phyloP scores from a whole-genome alignment of 2,888 invertebrate genomes.

The Stenodema calcarata region DNA sequence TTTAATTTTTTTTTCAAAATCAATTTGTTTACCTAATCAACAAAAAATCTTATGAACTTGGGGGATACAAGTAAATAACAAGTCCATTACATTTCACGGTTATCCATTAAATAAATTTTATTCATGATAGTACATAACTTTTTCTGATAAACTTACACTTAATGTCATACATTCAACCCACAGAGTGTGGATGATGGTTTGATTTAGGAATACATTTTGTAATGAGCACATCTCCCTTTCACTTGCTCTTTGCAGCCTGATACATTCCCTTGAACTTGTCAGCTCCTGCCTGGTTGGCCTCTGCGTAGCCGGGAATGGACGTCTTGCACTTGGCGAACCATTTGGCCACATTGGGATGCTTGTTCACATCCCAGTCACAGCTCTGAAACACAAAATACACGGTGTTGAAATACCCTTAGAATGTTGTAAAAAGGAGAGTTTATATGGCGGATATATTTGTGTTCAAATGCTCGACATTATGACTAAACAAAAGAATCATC shows the following conservation, averaged over 20 bases:
- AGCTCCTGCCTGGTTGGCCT: slow-evolving; percentile 59
- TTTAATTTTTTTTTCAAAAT: too few relatives aligned
- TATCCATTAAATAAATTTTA: too few relatives aligned
- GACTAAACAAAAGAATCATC: too few relatives aligned
- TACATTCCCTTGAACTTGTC: slow-evolving; percentile 46
- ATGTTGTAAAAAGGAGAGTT: too few relatives aligned
- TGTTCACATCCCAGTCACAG: slow-evolving; percentile 70
- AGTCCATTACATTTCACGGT: too few relatives aligned
- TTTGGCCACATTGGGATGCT: slow-evolving; percentile 72
- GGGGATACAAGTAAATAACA: too few relatives aligned
- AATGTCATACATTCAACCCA: not conserved
- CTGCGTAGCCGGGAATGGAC: slow-evolving; percentile 67
- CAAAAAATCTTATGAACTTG: too few relatives aligned
- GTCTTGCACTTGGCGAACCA: slow-evolving; percentile 69
- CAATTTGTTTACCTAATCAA: too few relatives aligned
- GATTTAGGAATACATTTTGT: not conserved
- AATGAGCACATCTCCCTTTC: not conserved
- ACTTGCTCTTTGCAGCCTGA: slow-evolving; percentile 18
- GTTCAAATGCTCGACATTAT: too few relatives aligned
- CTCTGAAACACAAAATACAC: slow-evolving; percentile 57
- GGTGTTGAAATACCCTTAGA: too few relatives aligned
- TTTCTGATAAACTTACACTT: not conserved
- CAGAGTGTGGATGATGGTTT: not conserved
- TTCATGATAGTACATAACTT: too few relatives aligned
- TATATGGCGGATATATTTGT: too few relatives aligned